Base-by-base conservation (phyloP, 2,113 vertebrate species). In the Hymenochirus boettgeri region DNA sequence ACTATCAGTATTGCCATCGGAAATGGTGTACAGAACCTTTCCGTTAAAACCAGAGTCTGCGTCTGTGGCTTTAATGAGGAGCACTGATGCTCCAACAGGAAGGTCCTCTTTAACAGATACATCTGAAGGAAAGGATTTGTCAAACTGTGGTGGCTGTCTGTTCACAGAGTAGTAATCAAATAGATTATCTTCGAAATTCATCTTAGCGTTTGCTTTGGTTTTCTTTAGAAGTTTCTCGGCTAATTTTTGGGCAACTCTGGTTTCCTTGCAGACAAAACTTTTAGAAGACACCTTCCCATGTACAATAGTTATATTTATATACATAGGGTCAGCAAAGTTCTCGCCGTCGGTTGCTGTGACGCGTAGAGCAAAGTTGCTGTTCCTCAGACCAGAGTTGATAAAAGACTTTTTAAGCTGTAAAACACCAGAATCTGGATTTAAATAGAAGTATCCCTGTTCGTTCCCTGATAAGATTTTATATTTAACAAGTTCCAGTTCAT, bases 381-480 rank as follows among this genome's bases (percentile, higher is more conserved):
- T 91, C 80, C 89, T 92, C 72, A 92, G 75, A 73, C 78, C 86
- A 3, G 89, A 85, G 65, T 82, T 89, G 62, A 82, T 61, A 12
- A 98, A 80, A 50, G 94, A 88, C 62, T 83, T 90, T 57, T 81
- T 88, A 72, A 99, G 83, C 2, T 89, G 85, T 58, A 99, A 84
- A 57, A 97, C 91, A 35, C 96, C 96, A 22, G 96, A 97, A 75
- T 98, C 93, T 1, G 96, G 90, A 79, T 97, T 95, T 70, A 99
- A 84, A 56, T 93, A 89, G 73, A 99, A 99, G 80, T 90, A 90
- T 2, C 91, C 93, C 63, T 84, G 81, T 29, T 97, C 93, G 12
- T 99, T 98, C 69, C 96, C 96, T 70, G 93, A 95, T 57, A 97
- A 82, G 1, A 99, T 96, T 81, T 95, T 96, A 73, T 99, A 99